Percentiles rank a stretch among this genome's conserved stretches.
Conservation (phyloP, 37 sponge, comb jelly and placozoan genomes). For the Geodia barretti region DNA sequence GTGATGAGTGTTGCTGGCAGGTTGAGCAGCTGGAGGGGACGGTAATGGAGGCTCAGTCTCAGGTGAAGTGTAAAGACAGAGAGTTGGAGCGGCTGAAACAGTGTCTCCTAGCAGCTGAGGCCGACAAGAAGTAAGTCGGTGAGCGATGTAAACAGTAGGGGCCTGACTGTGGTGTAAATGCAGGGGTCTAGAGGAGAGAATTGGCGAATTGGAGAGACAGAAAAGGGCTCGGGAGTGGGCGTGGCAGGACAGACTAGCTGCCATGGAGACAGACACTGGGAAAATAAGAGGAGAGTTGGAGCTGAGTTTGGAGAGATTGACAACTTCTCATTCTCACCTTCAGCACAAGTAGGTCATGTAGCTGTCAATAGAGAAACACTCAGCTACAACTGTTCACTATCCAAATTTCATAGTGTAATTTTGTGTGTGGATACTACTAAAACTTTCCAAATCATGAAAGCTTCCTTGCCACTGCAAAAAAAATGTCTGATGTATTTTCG, state of each 20-base stretch:
- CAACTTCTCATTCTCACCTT: background rate
- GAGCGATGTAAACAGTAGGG: background rate
- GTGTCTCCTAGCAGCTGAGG: too few relatives aligned
- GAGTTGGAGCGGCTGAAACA: background rate
- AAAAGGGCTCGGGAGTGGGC: conserved; percentile 3
- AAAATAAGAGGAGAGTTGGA: background rate
- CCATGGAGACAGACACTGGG: background rate
- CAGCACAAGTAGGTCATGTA: background rate
- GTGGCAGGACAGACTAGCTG: background rate
- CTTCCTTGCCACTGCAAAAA: too few relatives aligned
- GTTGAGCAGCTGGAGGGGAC: conserved; percentile 24
- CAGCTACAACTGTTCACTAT: too few relatives aligned
- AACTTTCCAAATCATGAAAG: too few relatives aligned
- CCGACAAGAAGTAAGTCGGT: background rate
- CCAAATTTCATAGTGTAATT: background rate
- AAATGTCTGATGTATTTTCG: too few relatives aligned
- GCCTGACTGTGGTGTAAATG: background rate
- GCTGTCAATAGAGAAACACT: background rate
- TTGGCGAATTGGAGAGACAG: conserved; percentile 13
- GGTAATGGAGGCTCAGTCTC: conserved; percentile 56
- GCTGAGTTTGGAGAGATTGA: background rate
- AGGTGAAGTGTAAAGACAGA: background rate
- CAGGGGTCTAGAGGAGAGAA: background rate
- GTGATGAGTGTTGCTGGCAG: conserved; percentile 1
- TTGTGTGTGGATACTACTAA: too few relatives aligned